These are phyloP conservation scores for Heterochromis multidens DNA, from an alignment of 2,113 vertebrate genomes.

Conservation along the genomic window DNA sequence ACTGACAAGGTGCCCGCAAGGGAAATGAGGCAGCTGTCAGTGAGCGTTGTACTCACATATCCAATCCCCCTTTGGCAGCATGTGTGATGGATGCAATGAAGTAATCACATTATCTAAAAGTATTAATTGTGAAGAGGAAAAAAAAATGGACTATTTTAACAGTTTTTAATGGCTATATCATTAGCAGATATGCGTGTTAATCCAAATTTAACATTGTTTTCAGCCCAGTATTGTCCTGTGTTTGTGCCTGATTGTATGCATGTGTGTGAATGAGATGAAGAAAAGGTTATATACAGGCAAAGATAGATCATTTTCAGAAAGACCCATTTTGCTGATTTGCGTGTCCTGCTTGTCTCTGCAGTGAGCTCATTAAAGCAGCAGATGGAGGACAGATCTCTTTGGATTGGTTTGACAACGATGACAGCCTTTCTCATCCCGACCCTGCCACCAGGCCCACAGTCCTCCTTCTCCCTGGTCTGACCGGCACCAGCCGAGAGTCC, in stretches of 20 bases:
- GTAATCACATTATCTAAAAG: background rate
- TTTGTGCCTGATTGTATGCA: background rate
- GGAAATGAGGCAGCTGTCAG: constrained; percentile 30
- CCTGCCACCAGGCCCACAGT: constrained; percentile 86
- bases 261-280: background rate
- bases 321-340: constrained; percentile 19
- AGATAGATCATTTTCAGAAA: background rate
- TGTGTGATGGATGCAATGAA: constrained; percentile 5
- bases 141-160: background rate
- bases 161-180: background rate
- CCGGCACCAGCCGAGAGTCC: constrained; percentile 95
- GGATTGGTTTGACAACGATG: constrained; percentile 96
- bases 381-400: constrained; percentile 98
- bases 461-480: constrained; percentile 91
- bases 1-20: constrained; percentile 15
- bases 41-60: constrained; percentile 14
- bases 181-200: background rate
- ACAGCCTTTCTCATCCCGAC: constrained; percentile 81
- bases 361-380: constrained; percentile 93
- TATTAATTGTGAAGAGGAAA: background rate
- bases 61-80: constrained; percentile 4
- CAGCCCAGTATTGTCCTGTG: background rate
- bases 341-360: constrained; percentile 70
- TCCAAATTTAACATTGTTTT: background rate
- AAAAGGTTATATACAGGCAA: background rate